Evolutionary conservation across 2,888 invertebrate genomes (phyloP).

Genomic region (Aphidius colemani): DNA sequence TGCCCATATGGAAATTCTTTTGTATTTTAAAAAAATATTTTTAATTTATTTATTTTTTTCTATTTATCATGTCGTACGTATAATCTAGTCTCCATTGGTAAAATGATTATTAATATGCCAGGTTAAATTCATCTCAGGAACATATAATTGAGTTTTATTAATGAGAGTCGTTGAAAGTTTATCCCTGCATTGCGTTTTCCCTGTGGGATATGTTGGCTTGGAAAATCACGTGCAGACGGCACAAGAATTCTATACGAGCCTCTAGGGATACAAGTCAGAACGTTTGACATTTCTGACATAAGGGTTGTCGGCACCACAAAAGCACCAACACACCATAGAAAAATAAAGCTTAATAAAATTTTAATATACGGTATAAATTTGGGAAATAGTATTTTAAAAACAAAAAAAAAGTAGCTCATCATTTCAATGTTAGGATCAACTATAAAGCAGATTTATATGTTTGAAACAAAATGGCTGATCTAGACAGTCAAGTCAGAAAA

Average conservation of each 20-base stretch:
- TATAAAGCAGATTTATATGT: no score
- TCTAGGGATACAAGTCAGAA: slow-evolving; percentile 21
- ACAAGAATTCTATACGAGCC: slow-evolving; percentile 23
- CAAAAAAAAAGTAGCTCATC: no score
- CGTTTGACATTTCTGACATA: slow-evolving; percentile 25
- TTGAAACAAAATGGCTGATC: background rate
- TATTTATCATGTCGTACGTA: no score
- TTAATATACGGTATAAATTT: no score
- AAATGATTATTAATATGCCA: slow-evolving; percentile 11
- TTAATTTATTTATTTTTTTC: no score
- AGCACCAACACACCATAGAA: background rate
- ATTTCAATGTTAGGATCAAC: no score
- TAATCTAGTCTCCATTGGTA: background rate
- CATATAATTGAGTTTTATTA: slow-evolving; percentile 22
- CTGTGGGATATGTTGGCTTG: slow-evolving; percentile 14
- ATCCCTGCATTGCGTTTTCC: slow-evolving; percentile 7
- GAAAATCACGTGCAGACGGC: slow-evolving; percentile 16
- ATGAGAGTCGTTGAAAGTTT: slow-evolving; percentile 20
- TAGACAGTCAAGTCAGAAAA: slow-evolving; percentile 8
- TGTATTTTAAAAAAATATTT: no score
- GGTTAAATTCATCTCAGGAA: slow-evolving; percentile 1
- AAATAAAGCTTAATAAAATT: no score
- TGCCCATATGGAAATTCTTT: no score
- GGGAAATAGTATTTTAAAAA: no score
- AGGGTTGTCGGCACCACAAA: slow-evolving; percentile 20